Percentiles rank a stretch among this genome's conserved stretches.
Conservation (phyloP, 1,140 invertebrate species). For the Bombus cullumanus region DNA sequence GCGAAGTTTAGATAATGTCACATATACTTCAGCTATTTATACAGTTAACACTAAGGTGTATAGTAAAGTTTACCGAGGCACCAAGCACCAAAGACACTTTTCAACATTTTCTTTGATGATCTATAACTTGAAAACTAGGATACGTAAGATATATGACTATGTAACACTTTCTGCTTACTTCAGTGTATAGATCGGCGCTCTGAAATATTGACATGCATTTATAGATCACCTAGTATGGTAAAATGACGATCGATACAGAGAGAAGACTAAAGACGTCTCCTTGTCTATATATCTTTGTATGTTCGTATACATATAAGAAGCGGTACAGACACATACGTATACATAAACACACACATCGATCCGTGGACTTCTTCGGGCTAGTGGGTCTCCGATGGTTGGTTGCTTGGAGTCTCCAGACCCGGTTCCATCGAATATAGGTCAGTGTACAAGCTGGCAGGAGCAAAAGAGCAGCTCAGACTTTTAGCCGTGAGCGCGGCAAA, state of each 20-base stretch:
- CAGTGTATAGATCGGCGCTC: background rate
- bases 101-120: background rate
- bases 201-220: background rate
- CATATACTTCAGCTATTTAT: too few species aligned
- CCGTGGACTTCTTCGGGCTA: constrained; percentile 66
- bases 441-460: constrained; percentile 79
- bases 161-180: background rate
- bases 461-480: constrained; percentile 67
- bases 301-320: background rate
- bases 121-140: too few species aligned
- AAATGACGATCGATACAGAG: constrained; percentile 29
- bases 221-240: background rate
- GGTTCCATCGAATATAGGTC: constrained; percentile 82
- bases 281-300: background rate
- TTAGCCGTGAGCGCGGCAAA: constrained; percentile 57
- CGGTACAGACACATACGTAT: too few species aligned
- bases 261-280: background rate
- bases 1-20: too few species aligned
- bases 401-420: constrained; percentile 72
- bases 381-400: constrained; percentile 70
- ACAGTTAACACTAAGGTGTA: too few species aligned
- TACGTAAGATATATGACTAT: background rate
- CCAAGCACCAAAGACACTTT: background rate
- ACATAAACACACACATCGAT: background rate
- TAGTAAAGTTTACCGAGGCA: too few species aligned